Evolutionary conservation across 2,113 vertebrate species (phyloP).

Genomic region (Onychostruthus taczanowskii): DNA sequence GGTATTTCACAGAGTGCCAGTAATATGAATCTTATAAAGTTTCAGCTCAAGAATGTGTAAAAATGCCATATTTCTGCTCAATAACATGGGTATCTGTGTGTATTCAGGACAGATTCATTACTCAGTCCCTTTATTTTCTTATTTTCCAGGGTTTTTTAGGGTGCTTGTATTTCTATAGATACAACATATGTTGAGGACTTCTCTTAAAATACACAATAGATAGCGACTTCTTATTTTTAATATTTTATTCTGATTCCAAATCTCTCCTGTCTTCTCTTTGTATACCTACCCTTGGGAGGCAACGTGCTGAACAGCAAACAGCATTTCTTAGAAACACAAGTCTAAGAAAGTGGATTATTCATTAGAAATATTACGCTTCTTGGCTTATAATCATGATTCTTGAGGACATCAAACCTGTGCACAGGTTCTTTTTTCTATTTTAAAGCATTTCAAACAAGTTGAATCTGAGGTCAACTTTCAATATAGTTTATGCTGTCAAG

Average conservation of each 20-base stretch:
- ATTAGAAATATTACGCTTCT: neutral
- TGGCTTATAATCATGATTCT: neutral
- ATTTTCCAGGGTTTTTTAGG: neutral
- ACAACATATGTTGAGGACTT: neutral
- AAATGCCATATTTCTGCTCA: neutral
- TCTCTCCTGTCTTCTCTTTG: neutral
- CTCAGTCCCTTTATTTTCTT: neutral
- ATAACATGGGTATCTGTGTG: neutral
- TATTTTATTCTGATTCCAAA: neutral
- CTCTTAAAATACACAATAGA: neutral
- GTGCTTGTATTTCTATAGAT: neutral
- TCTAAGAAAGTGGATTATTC: neutral
- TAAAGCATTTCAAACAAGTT: neutral
- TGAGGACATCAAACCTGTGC: neutral
- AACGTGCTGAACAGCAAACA: neutral
- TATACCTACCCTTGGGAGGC: neutral
- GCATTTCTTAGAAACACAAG: neutral
- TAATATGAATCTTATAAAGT: neutral
- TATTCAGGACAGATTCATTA: neutral
- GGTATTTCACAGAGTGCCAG: neutral
- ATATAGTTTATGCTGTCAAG: neutral
- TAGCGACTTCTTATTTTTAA: neutral
- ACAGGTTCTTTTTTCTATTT: neutral
- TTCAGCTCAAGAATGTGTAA: neutral
- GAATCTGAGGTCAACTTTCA: neutral